Conservation (phyloP, 2,888 invertebrate genomes). For the Macaria notata region DNA sequence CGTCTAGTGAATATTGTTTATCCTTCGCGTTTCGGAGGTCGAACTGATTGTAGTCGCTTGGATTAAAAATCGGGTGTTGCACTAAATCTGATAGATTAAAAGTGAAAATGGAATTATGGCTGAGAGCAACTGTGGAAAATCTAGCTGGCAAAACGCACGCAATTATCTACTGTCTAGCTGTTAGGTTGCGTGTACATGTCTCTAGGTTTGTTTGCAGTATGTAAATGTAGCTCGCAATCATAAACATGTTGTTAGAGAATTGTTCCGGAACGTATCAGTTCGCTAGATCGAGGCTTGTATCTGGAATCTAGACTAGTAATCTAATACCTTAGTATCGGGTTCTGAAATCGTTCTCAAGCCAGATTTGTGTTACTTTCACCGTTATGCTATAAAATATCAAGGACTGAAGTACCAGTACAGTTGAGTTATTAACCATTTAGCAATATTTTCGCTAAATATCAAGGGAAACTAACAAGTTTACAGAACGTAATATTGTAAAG, state of each 20-base stretch:
- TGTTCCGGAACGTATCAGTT: conserved; percentile 33
- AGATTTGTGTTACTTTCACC: conserved; percentile 34
- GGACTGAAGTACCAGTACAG: conserved; percentile 27
- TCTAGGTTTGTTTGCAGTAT: background rate
- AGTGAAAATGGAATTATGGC: too few relatives aligned
- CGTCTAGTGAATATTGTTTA: too few relatives aligned
- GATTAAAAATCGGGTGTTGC: too few relatives aligned
- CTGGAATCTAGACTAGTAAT: conserved; percentile 17
- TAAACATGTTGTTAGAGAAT: conserved; percentile 22
- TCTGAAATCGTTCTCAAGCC: conserved; percentile 31
- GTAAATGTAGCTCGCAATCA: conserved; percentile 9
- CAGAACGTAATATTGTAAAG: too few relatives aligned
- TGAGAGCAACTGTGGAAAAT: too few relatives aligned
- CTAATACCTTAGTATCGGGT: conserved; percentile 27
- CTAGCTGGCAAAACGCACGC: too few relatives aligned
- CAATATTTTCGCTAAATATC: too few relatives aligned
- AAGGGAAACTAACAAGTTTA: too few relatives aligned
- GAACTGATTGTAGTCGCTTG: too few relatives aligned
- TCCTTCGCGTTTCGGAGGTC: too few relatives aligned
- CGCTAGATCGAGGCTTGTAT: conserved; percentile 14
- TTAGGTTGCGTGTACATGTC: background rate
- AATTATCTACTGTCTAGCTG: too few relatives aligned
- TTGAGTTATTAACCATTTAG: conserved; percentile 3
- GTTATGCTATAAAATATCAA: conserved; percentile 31
- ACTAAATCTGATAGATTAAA: too few relatives aligned